Conservation (phyloP, 2,888 invertebrate genomes). For the Isoperla grammatica region DNA sequence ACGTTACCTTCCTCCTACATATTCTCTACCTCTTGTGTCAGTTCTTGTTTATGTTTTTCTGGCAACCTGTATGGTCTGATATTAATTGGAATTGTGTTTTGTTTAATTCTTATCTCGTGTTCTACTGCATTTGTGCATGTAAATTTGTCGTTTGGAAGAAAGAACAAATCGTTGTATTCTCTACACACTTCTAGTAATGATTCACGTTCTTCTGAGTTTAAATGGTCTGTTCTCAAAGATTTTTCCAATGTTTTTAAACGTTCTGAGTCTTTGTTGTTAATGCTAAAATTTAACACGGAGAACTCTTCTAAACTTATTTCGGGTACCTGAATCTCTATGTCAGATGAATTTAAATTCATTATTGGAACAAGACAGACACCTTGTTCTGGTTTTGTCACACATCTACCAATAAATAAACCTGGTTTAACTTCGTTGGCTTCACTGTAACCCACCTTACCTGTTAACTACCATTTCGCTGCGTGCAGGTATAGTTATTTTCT, state of each 20-base stretch:
- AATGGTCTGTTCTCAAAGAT: conserved; percentile 30
- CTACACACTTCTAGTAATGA: neutral
- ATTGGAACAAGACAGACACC: neutral
- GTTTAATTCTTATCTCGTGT: conserved; percentile 38
- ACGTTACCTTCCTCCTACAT: conserved; percentile 37
- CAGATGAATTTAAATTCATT: neutral
- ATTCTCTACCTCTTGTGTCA: conserved; percentile 35
- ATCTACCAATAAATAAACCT: no score
- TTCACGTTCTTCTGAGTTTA: conserved; percentile 35
- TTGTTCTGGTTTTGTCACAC: neutral
- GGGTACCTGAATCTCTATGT: neutral
- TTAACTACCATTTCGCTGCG: no score
- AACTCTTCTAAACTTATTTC: neutral
- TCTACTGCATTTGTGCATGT: conserved; percentile 35
- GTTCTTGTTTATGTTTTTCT: conserved; percentile 36
- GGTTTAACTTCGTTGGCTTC: no score
- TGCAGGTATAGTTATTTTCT: no score
- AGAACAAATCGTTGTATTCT: conserved; percentile 35
- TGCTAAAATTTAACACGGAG: conserved; percentile 34
- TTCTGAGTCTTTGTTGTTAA: conserved; percentile 14
- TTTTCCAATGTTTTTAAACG: conserved; percentile 17
- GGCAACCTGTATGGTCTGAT: conserved; percentile 36
- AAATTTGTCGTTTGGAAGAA: conserved; percentile 36
- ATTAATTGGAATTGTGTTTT: conserved; percentile 32
- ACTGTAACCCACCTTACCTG: no score